Conservation (phyloP, 2,797 vertebrate species). For the Sciaenops ocellatus region DNA sequence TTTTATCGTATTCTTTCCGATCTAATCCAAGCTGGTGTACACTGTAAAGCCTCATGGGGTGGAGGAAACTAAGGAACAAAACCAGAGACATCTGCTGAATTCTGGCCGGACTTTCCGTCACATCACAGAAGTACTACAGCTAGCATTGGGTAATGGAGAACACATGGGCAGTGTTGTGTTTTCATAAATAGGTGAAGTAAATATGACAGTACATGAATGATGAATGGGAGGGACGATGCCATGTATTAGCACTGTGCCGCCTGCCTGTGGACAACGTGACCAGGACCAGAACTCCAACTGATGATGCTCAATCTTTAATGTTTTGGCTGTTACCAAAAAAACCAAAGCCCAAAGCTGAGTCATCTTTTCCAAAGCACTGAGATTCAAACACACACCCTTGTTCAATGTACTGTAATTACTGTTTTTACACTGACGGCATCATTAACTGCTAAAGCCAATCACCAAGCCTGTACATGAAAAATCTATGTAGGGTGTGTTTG, state of each 20-base stretch:
- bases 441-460: not conserved
- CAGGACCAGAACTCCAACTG: constrained; percentile 14
- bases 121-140: constrained; percentile 67
- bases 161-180: constrained; percentile 62
- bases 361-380: constrained; percentile 49
- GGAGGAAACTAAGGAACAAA: constrained; percentile 51
- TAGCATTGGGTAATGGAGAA: constrained; percentile 57
- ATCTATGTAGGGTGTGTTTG: not conserved
- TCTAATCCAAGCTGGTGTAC: constrained; percentile 53
- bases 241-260: constrained; percentile 20
- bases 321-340: constrained; percentile 25
- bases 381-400: constrained; percentile 22
- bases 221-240: constrained; percentile 27
- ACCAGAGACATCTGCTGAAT: constrained; percentile 74
- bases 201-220: constrained; percentile 44
- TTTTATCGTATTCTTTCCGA: constrained; percentile 46
- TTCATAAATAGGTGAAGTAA: constrained; percentile 55
- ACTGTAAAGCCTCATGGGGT: constrained; percentile 57
- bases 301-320: constrained; percentile 26
- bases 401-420: constrained; percentile 21
- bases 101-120: constrained; percentile 51
- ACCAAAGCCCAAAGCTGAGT: constrained; percentile 43
- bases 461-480: not conserved
- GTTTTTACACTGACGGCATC: constrained; percentile 25
- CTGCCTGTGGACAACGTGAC: constrained; percentile 22